A percentile compares a stretch with the other conserved stretches of the same genome.
These are phyloP conservation scores for Lasioglossum pauxillum DNA, from an alignment of 2,888 invertebrate genomes.

Conservation along the genomic window DNA sequence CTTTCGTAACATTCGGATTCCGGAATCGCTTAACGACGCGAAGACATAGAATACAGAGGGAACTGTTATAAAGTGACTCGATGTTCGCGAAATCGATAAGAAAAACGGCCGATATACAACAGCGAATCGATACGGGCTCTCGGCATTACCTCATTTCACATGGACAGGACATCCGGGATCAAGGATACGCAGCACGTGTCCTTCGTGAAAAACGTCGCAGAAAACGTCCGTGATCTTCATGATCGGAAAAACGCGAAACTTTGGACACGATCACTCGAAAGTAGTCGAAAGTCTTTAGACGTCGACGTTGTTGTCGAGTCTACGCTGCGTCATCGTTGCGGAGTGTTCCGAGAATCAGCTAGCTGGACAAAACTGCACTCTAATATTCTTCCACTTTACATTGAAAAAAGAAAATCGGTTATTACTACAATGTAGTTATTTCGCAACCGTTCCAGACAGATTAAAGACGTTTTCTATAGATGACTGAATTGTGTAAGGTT, in stretches of 20 bases:
- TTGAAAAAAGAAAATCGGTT: background rate
- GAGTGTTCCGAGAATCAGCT: background rate
- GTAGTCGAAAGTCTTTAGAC: background rate
- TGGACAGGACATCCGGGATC: constrained; percentile 11
- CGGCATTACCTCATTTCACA: constrained; percentile 50
- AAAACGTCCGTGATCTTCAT: background rate
- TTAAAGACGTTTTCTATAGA: background rate
- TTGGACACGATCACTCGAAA: background rate
- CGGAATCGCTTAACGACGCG: background rate
- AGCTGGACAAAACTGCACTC: background rate
- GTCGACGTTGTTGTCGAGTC: background rate
- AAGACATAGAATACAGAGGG: background rate
- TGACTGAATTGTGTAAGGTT: background rate
- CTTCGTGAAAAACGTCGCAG: background rate
- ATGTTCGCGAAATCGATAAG: constrained; percentile 14
- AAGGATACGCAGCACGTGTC: background rate
- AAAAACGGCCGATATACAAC: constrained; percentile 21
- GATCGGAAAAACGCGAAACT: background rate
- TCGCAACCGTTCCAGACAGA: background rate
- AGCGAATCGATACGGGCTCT: constrained; percentile 25
- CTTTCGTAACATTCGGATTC: background rate
- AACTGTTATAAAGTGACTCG: background rate
- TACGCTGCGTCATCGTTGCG: constrained; percentile 45
- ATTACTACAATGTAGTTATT: background rate
- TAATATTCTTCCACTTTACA: background rate